phyloP scores from a whole-genome alignment of 2,888 invertebrate genomes.

The Amphimallon solstitiale region DNA sequence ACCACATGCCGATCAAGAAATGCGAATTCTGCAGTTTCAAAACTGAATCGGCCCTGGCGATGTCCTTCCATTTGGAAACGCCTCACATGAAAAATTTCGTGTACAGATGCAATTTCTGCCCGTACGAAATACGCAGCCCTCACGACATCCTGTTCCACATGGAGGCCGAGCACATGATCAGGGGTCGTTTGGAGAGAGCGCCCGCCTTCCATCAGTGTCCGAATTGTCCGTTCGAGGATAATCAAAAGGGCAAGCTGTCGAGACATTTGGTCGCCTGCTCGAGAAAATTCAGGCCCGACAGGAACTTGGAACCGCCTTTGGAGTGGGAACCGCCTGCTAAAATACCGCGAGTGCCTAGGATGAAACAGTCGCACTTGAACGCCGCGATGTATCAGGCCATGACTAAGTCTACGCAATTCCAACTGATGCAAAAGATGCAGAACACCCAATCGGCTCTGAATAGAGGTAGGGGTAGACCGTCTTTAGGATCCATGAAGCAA shows the following conservation, averaged over 20 bases:
- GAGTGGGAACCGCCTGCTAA: slow-evolving; percentile 96
- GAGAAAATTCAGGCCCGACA: slow-evolving; percentile 88
- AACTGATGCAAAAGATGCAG: slow-evolving; percentile 59
- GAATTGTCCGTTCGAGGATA: slow-evolving; percentile 94
- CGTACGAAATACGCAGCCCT: slow-evolving; percentile 82
- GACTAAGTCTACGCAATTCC: slow-evolving; percentile 60
- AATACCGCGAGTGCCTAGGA: slow-evolving; percentile 77
- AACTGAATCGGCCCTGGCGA: slow-evolving; percentile 83
- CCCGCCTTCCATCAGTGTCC: slow-evolving; percentile 91
- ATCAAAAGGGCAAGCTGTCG: slow-evolving; percentile 89
- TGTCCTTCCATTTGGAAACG: slow-evolving; percentile 89
- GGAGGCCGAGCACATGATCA: slow-evolving; percentile 88
- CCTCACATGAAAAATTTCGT: slow-evolving; percentile 91
- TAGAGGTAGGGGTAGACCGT: slow-evolving; percentile 59
- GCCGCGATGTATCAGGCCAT: slow-evolving; percentile 65
- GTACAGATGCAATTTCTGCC: slow-evolving; percentile 81
- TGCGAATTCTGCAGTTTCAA: slow-evolving; percentile 92
- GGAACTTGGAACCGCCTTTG: slow-evolving; percentile 85
- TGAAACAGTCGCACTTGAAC: slow-evolving; percentile 58
- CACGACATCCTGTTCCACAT: slow-evolving; percentile 91
- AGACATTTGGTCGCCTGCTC: slow-evolving; percentile 88
- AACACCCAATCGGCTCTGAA: slow-evolving; percentile 51
- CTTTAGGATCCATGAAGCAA: slow-evolving; percentile 50
- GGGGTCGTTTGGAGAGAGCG: slow-evolving; percentile 85
- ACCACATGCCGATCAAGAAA: slow-evolving; percentile 78